phyloP scores from a whole-genome alignment of 2,797 vertebrate genomes.

The Sebastes wilsoni region DNA sequence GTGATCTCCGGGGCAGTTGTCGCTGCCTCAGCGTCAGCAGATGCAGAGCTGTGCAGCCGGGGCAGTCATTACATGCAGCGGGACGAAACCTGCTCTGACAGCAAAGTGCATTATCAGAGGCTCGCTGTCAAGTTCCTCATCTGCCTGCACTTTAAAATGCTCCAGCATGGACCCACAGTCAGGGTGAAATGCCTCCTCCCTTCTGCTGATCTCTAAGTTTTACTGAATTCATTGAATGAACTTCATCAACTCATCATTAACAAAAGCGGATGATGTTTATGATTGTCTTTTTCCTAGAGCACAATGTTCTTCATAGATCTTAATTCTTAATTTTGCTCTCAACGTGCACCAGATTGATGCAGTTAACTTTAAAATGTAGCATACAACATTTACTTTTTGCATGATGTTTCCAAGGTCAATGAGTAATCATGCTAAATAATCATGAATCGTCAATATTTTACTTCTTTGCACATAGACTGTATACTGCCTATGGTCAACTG shows the following conservation, averaged over 20 bases:
- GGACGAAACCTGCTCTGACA: conserved; percentile 60
- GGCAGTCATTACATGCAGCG: conserved; percentile 20
- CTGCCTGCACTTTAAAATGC: conserved; percentile 31
- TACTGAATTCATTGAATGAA: background rate
- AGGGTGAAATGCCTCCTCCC: background rate
- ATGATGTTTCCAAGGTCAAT: too few relatives aligned
- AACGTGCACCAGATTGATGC: too few relatives aligned
- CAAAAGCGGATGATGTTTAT: background rate
- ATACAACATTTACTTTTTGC: too few relatives aligned
- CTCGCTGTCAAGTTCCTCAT: conserved; percentile 49
- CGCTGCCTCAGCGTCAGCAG: conserved; percentile 30
- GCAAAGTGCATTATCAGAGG: conserved; percentile 43
- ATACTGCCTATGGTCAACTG: too few relatives aligned
- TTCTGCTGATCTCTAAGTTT: background rate
- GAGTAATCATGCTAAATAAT: too few relatives aligned
- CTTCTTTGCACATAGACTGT: background rate
- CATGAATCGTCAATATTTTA: background rate
- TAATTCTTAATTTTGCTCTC: too few relatives aligned
- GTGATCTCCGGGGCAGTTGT: conserved; percentile 49
- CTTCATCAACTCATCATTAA: background rate
- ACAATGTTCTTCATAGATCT: too few relatives aligned
- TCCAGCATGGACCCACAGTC: background rate
- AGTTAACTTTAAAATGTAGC: too few relatives aligned
- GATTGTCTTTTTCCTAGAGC: too few relatives aligned
- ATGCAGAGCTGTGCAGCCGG: conserved; percentile 40